Evolutionary conservation across 2,797 vertebrate genomes (phyloP), one percentile per base, ranked within the genome.

Genomic region (Cuniculus paca): DNA sequence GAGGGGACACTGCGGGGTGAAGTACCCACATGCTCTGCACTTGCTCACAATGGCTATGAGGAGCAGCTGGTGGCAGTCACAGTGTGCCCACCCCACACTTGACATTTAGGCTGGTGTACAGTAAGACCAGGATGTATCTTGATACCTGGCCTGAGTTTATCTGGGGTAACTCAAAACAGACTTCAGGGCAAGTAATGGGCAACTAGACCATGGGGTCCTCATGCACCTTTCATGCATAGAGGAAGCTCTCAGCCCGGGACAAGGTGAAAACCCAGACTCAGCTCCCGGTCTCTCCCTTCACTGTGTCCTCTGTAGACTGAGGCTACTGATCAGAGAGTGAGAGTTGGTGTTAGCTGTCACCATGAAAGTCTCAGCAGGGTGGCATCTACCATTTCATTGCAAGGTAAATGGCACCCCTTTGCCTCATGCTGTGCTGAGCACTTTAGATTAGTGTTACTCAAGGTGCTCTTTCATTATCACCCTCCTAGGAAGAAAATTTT

Each of bases 401-500:
- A 8, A 6, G 85, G 65, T 58, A 34, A 92, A 20, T 39, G 78
- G 54, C 85, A 78, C 2, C 72, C 39, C 68, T 0, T 54, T 16
- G 86, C 74, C 65, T 74, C 82, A 2, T 0, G 36, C 52, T 68
- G 78, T 7, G 36, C 56, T 19, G 42, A 75, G 52, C 8, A 12
- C 75, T 88, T 94, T 28, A 45, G 8, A 61, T 45, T 42, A 52
- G 8, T 24, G 60, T 90, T 52, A 2, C 45, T 65, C 84, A 48
- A 7, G 75, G n/a, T 26, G 17, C 65, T 24, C 50, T 45, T 56
- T 58, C 65, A 63, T 80, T 14, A 87, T 39, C 84, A 65, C 14
- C 36, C 70, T 80, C 48, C 81, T 63, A 80, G 77, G 90, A 31
- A 89, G 82, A 85, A 87, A 88, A 93, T 16, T 34, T 79, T 95